Evolutionary conservation across 2,797 vertebrate genomes (phyloP), one percentile per base, ranked within the genome.

Genomic region (Xyrichtys novacula): DNA sequence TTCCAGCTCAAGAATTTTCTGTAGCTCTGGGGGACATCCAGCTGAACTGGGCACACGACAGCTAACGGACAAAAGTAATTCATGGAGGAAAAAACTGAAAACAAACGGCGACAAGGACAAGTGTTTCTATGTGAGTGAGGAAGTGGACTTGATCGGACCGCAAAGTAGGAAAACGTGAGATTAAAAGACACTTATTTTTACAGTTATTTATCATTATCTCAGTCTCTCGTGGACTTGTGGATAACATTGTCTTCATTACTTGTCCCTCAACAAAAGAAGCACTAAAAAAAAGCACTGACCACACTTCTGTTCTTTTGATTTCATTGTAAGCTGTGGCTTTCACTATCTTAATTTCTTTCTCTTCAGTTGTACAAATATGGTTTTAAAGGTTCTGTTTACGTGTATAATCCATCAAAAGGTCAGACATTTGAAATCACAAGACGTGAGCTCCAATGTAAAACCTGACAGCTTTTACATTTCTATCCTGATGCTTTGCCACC

Each of bases 161-260:
- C 48, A 60, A 34, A 20, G 61, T 55, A 40, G 43, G 56, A 66
- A 54, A 71, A 76, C 26, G 70, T 71, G 76, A 82, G 49, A 74
- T 78, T 72, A 62, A 82, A 80, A 83, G 86, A 88, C 77, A 76
- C 64, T 81, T 82, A 75, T 90, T 90, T 90, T 85, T 89, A 88
- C 85, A 84, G 55, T 71, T 86, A 68, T 69, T 73, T 74, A 78
- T 82, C 70, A 61, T 83, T 36, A 71, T 83, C 76, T 74, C 63
- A 65, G 50, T 75, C 72, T 76, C 28, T 65, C 38, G 44, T 46
- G 44, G 69, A 85, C 71, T 68, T 66, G 70, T 84, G 68, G 77
- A 76, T 78, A 57, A 67, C 74, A 63, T 32, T 42, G 62, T 85
- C 62, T 75, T 29, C 69, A 59, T 78, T 29, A 31, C 31, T 63